Evolutionary conservation across 1,140 invertebrate species (phyloP).

Genomic region (Trachymyrmex septentrionalis): DNA sequence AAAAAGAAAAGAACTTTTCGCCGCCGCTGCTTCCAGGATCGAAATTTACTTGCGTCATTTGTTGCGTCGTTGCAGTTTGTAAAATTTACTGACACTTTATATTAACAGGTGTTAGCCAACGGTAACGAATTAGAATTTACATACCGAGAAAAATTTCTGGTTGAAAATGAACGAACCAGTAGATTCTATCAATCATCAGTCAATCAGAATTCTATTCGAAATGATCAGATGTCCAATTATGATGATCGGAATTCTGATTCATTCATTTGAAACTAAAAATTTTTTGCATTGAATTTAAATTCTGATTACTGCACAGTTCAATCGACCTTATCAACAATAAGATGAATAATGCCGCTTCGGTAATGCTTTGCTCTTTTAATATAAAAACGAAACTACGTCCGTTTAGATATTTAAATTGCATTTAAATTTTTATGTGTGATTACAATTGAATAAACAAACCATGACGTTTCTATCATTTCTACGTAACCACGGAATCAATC

Average conservation of each 20-base stretch:
- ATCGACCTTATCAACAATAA: background rate
- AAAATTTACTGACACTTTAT: background rate
- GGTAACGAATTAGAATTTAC: conserved; percentile 14
- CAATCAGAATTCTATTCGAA: too few relatives aligned
- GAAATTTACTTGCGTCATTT: background rate
- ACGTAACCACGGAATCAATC: conserved; percentile 15
- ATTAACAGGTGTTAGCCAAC: background rate
- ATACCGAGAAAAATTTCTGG: background rate
- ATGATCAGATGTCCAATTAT: too few relatives aligned
- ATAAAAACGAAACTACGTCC: too few relatives aligned
- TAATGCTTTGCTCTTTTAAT: background rate
- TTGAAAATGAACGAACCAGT: too few relatives aligned
- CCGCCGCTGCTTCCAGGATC: background rate
- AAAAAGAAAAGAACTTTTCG: background rate
- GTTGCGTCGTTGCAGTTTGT: background rate
- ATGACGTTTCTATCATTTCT: conserved; percentile 1
- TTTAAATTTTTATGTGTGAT: background rate
- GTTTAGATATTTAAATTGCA: background rate
- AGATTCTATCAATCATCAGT: too few relatives aligned
- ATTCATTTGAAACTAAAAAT: too few relatives aligned
- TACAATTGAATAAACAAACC: conserved; percentile 5
- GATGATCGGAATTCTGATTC: too few relatives aligned
- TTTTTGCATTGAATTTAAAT: too few relatives aligned
- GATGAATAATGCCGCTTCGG: background rate
- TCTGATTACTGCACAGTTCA: background rate